Evolutionary conservation across 2,888 invertebrate species (phyloP).

Genomic region (Drosophila eohydei): DNA sequence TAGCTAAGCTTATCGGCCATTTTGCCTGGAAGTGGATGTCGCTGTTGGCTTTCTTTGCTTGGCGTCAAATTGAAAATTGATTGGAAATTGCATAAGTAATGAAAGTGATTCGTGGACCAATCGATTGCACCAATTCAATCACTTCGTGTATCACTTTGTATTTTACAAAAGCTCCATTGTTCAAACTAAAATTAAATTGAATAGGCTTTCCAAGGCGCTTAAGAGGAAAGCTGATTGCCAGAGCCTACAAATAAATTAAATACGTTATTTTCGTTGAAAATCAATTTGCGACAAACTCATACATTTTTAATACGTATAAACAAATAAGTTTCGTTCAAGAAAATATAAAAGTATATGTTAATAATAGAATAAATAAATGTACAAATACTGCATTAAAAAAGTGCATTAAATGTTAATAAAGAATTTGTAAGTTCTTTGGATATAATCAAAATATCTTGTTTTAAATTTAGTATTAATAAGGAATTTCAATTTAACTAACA

Average conservation of each 20-base stretch:
- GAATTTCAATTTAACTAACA: background rate
- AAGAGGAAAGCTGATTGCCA: slow-evolving; percentile 8
- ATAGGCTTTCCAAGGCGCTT: slow-evolving; percentile 26
- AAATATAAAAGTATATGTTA: no score
- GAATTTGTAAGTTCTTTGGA: no score
- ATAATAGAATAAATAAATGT: no score
- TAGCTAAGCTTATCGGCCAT: slow-evolving; percentile 48
- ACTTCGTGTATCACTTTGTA: slow-evolving; percentile 22
- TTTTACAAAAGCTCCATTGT: slow-evolving; percentile 26
- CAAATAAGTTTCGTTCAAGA: no score
- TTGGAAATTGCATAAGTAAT: slow-evolving; percentile 75
- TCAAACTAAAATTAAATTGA: slow-evolving; percentile 39
- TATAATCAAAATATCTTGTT: no score
- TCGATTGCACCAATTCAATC: slow-evolving; percentile 40
- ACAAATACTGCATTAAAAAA: no score
- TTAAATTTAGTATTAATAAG: background rate
- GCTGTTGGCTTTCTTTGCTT: background rate
- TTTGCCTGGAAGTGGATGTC: slow-evolving; percentile 21
- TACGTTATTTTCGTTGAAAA: background rate
- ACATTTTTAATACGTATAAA: background rate
- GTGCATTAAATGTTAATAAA: no score
- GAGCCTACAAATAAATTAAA: slow-evolving; percentile 9
- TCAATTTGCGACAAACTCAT: background rate
- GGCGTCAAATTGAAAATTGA: slow-evolving; percentile 68
- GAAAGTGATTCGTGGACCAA: slow-evolving; percentile 40